phyloP scores from a whole-genome alignment of 2,113 vertebrate species.

The Myotis yumanensis region DNA sequence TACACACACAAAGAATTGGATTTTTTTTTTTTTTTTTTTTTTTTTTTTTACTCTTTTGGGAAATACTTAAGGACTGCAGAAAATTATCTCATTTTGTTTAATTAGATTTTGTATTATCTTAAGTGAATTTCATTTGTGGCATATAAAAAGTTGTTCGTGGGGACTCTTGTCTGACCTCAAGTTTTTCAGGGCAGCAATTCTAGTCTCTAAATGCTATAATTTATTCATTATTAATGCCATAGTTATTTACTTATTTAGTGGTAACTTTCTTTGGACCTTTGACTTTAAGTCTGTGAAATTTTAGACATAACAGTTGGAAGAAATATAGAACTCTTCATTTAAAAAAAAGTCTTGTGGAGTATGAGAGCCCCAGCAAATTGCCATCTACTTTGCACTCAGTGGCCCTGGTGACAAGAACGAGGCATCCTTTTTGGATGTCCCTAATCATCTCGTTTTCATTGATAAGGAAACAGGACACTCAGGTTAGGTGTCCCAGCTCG shows the following conservation, averaged over 20 bases:
- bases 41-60: neutral
- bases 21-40: neutral
- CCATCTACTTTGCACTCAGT: neutral
- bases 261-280: neutral
- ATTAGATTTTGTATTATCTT: neutral
- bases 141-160: neutral
- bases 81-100: neutral
- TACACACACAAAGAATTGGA: neutral
- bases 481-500: neutral
- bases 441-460: neutral
- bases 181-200: neutral
- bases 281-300: neutral
- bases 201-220: neutral
- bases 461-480: accelerated
- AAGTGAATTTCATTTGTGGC: neutral
- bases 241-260: neutral
- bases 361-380: neutral
- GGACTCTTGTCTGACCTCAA: neutral
- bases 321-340: neutral
- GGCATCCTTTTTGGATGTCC: neutral
- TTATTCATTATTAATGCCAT: neutral
- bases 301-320: neutral
- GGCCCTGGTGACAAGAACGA: neutral
- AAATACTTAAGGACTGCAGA: neutral
- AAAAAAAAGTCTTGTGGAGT: neutral